Evolutionary conservation across 1,140 invertebrate species (phyloP).

Genomic region (Brachionus rubens): DNA sequence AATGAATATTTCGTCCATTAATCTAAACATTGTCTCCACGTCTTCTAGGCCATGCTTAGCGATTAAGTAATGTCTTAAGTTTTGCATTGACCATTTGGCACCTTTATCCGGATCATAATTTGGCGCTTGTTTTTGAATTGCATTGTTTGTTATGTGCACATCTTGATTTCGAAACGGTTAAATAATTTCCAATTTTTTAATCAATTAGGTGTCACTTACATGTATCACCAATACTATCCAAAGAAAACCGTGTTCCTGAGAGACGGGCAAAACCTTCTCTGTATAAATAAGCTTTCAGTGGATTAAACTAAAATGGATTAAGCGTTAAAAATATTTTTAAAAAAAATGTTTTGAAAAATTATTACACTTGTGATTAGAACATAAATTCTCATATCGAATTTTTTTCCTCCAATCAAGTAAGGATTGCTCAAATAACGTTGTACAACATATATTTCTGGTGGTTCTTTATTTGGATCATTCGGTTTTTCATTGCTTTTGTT

Average conservation of each 20-base stretch:
- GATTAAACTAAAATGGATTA: too few species aligned
- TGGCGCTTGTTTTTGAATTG: conserved; percentile 63
- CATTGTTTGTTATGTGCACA: conserved; percentile 64
- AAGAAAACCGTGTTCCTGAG: conserved; percentile 61
- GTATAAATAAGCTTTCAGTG: conserved; percentile 62
- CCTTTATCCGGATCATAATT: conserved; percentile 64
- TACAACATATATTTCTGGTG: conserved; percentile 59
- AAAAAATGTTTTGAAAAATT: too few species aligned
- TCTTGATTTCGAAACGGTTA: conserved; percentile 51
- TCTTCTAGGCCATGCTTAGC: conserved; percentile 59
- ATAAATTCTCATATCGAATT: conserved; percentile 61
- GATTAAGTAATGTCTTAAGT: conserved; percentile 58
- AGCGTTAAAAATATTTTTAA: conserved; percentile 50
- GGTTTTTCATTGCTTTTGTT: conserved; percentile 28
- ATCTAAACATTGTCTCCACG: conserved; percentile 55
- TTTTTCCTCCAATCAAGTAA: conserved; percentile 59
- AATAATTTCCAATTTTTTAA: conserved; percentile 30
- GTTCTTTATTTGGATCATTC: neutral
- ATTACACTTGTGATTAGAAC: conserved; percentile 58
- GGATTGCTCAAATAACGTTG: conserved; percentile 60
- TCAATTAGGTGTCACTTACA: conserved; percentile 51
- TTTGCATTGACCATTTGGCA: conserved; percentile 62
- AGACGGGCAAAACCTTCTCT: conserved; percentile 63
- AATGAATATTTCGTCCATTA: conserved; percentile 62
- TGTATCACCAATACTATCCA: conserved; percentile 62